Conservation (phyloP, 2,797 vertebrate genomes). For the Acanthopagrus latus region DNA sequence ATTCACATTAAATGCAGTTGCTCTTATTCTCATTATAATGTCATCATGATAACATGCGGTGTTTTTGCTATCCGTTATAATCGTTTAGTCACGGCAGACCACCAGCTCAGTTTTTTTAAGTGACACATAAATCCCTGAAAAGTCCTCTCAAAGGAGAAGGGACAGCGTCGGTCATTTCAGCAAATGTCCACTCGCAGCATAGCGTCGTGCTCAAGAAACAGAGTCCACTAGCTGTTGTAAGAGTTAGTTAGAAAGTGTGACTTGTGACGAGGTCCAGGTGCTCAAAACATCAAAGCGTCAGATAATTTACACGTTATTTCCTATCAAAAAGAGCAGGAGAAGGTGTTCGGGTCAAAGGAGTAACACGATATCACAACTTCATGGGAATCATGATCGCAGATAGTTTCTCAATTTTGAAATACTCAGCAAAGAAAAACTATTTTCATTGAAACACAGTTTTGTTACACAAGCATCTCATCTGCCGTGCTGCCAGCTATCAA, state of each 20-base stretch:
- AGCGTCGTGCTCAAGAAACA: not conserved
- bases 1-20: conserved; percentile 22
- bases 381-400: too few relatives aligned
- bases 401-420: too few relatives aligned
- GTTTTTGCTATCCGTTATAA: conserved; percentile 24
- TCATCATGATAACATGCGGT: not conserved
- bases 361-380: too few relatives aligned
- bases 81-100: conserved; percentile 4
- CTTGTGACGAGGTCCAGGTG: not conserved
- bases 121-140: not conserved
- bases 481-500: too few relatives aligned
- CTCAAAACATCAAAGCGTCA: not conserved
- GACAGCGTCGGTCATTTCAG: conserved; percentile 6
- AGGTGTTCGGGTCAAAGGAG: not conserved
- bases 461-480: too few relatives aligned
- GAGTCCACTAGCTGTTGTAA: not conserved
- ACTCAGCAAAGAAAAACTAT: too few relatives aligned
- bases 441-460: too few relatives aligned
- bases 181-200: not conserved
- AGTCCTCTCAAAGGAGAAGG: conserved; percentile 2
- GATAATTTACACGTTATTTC: not conserved
- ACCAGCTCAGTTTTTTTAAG: not conserved
- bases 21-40: conserved; percentile 5
- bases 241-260: conserved; percentile 22
- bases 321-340: not conserved